Percentiles rank a stretch among this genome's conserved stretches.
These are phyloP conservation scores for Drosophila subsilvestris DNA, from an alignment of 2,888 invertebrate species.

Conservation along the genomic window DNA sequence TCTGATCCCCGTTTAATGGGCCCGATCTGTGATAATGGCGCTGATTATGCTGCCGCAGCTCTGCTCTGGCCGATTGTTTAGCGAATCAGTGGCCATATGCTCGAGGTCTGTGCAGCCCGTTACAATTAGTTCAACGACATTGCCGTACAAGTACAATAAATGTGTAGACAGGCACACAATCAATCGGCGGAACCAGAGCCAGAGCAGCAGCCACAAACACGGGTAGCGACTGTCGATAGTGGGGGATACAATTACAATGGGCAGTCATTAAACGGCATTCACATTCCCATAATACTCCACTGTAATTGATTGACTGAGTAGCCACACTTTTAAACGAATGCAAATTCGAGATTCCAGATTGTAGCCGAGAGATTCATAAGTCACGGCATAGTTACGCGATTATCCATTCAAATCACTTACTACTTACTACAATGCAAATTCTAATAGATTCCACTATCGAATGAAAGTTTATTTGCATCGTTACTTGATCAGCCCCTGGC, in stretches of 20 bases:
- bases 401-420: no score
- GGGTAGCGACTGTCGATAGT: constrained; percentile 35
- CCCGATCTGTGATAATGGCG: constrained; percentile 47
- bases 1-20: constrained; percentile 53
- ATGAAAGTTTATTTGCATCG: no score
- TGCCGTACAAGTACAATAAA: constrained; percentile 27
- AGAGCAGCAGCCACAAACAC: constrained; percentile 10
- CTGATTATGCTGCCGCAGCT: constrained; percentile 39
- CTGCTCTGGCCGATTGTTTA: constrained; percentile 28
- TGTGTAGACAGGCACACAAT: not conserved
- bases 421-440: no score
- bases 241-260: constrained; percentile 26
- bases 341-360: constrained; percentile 1
- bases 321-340: constrained; percentile 16
- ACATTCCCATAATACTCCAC: constrained; percentile 5
- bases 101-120: constrained; percentile 19
- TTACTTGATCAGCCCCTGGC: no score
- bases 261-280: constrained; percentile 34
- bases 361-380: constrained; percentile 1
- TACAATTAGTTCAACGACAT: constrained; percentile 64
- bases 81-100: constrained; percentile 25
- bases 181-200: not conserved
- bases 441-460: not conserved
- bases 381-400: not conserved
- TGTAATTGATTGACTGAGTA: constrained; percentile 6